Conservation (phyloP, 2,888 invertebrate genomes). For the Vandiemenella viatica region DNA sequence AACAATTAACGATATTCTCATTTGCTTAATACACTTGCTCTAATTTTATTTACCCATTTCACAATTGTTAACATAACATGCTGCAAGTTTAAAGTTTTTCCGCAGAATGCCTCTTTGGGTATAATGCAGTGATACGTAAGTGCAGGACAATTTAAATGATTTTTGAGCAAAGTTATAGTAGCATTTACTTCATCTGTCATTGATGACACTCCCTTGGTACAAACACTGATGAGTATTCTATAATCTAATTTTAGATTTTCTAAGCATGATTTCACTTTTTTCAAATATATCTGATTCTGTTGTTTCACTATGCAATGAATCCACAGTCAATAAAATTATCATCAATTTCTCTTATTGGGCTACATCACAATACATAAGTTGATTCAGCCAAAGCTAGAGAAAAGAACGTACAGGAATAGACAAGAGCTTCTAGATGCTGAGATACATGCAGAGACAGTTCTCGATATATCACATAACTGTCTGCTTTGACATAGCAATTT, state of each 20-base stretch:
- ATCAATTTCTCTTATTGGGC: no score
- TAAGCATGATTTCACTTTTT: neutral
- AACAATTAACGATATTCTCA: no score
- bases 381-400: no score
- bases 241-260: neutral
- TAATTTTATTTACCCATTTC: neutral
- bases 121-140: neutral
- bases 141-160: neutral
- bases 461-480: no score
- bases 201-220: neutral
- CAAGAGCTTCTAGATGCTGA: no score
- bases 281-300: neutral
- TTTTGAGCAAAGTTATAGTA: neutral
- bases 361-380: no score
- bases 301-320: no score
- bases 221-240: neutral
- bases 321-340: no score
- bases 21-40: neutral
- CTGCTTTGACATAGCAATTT: no score
- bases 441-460: no score
- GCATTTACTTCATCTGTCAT: neutral
- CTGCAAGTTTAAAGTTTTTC: neutral
- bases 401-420: no score
- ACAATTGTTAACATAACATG: neutral
- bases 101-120: neutral